Base-by-base conservation (phyloP, 2,113 vertebrate species). In the Platysternon megacephalum region DNA sequence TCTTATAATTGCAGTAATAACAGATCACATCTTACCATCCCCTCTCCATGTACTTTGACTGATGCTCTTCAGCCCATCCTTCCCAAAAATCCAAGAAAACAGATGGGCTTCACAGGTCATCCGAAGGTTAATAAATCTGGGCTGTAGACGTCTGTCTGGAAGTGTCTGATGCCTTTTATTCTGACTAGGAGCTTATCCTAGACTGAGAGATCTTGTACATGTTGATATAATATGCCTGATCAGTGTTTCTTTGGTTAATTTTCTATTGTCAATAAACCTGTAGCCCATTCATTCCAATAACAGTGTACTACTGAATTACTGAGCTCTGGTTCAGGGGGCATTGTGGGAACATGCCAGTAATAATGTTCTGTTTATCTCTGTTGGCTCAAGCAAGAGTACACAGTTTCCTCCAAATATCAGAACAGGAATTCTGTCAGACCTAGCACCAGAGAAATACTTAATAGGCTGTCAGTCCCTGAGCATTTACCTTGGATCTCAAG, bases 311-410 rank as follows among this genome's bases (percentile, higher is more conserved):
- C 35, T n/a, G 8, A 68, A 17, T n/a, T n/a, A 68, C 8, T 68
- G 61, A 68, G 61, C 61, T 68, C 35, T 9, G 16, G 76, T 79
- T 79, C 44, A 78, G 29, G 44, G 42, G 76, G 39, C 42, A 32
- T 29, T 48, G 28, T 79, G 39, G 44, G 46, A 79, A 48, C 22
- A 79, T 87, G 44, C 82, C 74, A 88, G 13, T 53, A 19, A 8
- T 17, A 81, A 46, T 24, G 28, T 84, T 94, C 79, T 79, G 5
- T 91, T 95, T 89, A 55, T 87, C 46, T 90, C n/a, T 58, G 13
- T 9, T 82, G 14, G 12, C 85, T 92, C 74, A 85, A 87, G 93
- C 5, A 91, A 32, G 53, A 94, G 83, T 35, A 19, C 28, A 17
- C 2, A 80, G 52, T 86, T 82, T 95, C 90, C 39, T 84, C 39